These are phyloP conservation scores for Gadus macrocephalus DNA, from an alignment of 2,113 vertebrate species.

Conservation along the genomic window DNA sequence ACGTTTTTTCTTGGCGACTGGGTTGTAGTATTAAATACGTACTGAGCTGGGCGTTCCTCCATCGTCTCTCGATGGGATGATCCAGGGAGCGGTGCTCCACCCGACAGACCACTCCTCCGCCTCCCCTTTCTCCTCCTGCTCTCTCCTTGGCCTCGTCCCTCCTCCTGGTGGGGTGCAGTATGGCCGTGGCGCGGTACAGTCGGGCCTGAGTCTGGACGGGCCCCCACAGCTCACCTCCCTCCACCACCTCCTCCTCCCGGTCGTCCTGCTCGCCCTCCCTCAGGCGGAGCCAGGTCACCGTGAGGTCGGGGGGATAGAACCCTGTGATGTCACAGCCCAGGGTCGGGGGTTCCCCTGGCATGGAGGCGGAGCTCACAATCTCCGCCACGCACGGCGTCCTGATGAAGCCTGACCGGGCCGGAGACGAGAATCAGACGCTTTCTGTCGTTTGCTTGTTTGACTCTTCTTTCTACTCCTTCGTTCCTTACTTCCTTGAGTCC, in stretches of 20 bases:
- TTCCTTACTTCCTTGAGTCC: too few species aligned
- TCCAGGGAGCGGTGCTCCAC: constrained; percentile 67
- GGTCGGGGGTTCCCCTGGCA: constrained; percentile 31
- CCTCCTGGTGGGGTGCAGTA: constrained; percentile 31
- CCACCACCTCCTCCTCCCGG: constrained; percentile 54
- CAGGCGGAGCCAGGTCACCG: constrained; percentile 67
- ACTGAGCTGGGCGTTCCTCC: constrained; percentile 60
- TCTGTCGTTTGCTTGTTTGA: too few species aligned
- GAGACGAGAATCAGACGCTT: background rate
- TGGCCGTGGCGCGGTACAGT: constrained; percentile 58
- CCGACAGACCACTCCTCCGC: constrained; percentile 61
- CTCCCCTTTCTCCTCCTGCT: constrained; percentile 32
- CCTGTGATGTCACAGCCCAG: constrained; percentile 70
- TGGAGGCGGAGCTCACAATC: constrained; percentile 38
- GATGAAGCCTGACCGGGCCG: constrained; percentile 62
- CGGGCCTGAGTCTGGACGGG: constrained; percentile 58
- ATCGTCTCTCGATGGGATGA: constrained; percentile 64
- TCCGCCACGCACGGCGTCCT: constrained; percentile 65
- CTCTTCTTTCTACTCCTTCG: too few species aligned
- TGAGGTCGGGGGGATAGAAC: constrained; percentile 68
- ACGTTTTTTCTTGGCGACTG: too few species aligned
- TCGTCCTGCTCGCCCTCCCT: constrained; percentile 54
- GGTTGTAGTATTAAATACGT: constrained; percentile 10
- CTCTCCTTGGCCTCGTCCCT: constrained; percentile 17
- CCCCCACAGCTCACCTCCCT: constrained; percentile 68